A percentile compares a stretch with the other conserved stretches of the same genome.
phyloP scores from a whole-genome alignment of 2,888 invertebrate species.

The Piscicola geometra region DNA sequence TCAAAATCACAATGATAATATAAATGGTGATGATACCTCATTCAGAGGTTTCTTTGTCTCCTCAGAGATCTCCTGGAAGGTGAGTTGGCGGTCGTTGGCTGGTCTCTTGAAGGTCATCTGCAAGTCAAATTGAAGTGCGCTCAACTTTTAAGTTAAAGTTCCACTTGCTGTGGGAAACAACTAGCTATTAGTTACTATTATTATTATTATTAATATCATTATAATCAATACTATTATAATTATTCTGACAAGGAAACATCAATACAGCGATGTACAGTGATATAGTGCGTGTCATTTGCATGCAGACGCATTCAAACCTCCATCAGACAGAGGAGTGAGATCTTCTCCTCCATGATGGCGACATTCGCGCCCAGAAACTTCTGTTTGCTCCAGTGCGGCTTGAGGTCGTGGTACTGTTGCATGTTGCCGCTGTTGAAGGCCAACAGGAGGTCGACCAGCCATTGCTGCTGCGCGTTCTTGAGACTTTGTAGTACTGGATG shows the following conservation, averaged over 20 bases:
- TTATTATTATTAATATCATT: too few species aligned
- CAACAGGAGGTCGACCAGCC: slow-evolving; percentile 72
- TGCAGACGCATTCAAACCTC: too few species aligned
- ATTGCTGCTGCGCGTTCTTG: slow-evolving; percentile 72
- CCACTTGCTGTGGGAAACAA: too few species aligned
- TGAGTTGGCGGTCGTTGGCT: slow-evolving; percentile 75
- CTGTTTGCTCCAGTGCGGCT: slow-evolving; percentile 74
- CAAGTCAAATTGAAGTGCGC: too few species aligned
- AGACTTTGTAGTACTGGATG: slow-evolving; percentile 87
- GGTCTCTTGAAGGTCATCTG: slow-evolving; percentile 93
- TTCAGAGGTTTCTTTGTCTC: slow-evolving; percentile 74
- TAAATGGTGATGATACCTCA: too few species aligned
- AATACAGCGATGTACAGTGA: too few species aligned
- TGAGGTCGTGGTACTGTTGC: slow-evolving; percentile 61
- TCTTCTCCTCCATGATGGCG: slow-evolving; percentile 78
- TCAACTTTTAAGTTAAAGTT: too few species aligned
- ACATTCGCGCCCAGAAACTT: slow-evolving; percentile 80
- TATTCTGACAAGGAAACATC: too few species aligned
- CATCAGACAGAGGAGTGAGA: slow-evolving; percentile 90
- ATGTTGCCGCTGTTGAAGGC: slow-evolving; percentile 59
- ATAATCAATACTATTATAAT: slow-evolving; percentile 50
- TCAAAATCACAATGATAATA: too few species aligned
- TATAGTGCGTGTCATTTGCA: too few species aligned
- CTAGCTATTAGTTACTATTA: too few species aligned
- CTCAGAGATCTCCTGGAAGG: slow-evolving; percentile 81